phyloP scores from a whole-genome alignment of 2,113 vertebrate species.

The Progne subis region DNA sequence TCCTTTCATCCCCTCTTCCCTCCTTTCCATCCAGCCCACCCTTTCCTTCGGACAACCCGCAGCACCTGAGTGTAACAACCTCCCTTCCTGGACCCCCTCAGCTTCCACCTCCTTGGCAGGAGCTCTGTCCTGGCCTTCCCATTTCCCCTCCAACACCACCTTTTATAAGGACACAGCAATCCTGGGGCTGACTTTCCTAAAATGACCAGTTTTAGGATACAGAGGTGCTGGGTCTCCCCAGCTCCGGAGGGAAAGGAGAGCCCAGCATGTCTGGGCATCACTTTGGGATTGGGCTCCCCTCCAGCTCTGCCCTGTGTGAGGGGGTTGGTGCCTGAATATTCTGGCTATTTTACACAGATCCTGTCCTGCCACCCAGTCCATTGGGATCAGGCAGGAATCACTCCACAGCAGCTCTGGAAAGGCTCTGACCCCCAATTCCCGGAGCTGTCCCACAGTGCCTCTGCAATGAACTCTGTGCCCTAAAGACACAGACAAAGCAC shows the following conservation, averaged over 20 bases:
- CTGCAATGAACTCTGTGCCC: not conserved
- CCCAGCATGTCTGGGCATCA: not conserved
- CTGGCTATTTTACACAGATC: not conserved
- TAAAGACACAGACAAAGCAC: not conserved
- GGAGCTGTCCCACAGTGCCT: not conserved
- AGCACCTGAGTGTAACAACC: not conserved
- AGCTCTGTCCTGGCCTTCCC: not conserved
- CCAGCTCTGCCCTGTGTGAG: rapidly evolving
- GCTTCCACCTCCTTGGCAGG: not conserved
- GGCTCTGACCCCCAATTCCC: not conserved
- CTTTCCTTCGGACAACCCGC: not conserved
- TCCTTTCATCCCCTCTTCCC: not conserved
- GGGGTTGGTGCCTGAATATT: not conserved
- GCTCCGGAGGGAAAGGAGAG: rapidly evolving
- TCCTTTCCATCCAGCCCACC: not conserved
- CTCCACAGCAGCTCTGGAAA: not conserved
- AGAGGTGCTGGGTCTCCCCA: not conserved
- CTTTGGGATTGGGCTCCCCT: not conserved
- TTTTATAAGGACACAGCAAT: not conserved
- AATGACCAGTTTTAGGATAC: not conserved
- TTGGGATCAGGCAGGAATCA: not conserved
- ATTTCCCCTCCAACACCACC: not conserved
- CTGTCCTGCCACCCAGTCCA: not conserved
- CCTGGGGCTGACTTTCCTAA: not conserved
- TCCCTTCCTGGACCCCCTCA: not conserved